A percentile compares a stretch with the other conserved stretches of the same genome.
phyloP scores from a whole-genome alignment of 2,113 vertebrate genomes.

The Polypterus senegalus region DNA sequence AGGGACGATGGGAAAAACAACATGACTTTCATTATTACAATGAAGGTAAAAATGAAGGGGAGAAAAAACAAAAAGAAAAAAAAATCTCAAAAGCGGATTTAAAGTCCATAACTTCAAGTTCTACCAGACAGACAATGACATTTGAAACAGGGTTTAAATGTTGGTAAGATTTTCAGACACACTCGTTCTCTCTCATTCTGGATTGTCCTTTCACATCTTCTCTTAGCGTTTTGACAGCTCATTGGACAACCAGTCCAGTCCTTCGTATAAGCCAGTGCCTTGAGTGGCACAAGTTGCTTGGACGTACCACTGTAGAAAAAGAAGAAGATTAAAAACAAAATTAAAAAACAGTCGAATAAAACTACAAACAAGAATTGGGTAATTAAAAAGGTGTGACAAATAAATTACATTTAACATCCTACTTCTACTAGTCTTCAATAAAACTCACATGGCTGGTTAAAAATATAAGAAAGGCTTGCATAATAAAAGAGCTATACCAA shows the following conservation, averaged over 20 bases:
- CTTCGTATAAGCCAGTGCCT: conserved; percentile 73
- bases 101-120: conserved; percentile 43
- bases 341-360: neutral
- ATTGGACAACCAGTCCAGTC: conserved; percentile 75
- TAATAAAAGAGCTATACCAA: too few species aligned
- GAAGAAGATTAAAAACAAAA: conserved; percentile 1
- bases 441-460: too few species aligned
- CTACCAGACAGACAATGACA: conserved; percentile 35
- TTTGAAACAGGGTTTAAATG: conserved; percentile 32
- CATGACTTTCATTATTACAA: neutral
- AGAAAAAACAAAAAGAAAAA: conserved; percentile 18
- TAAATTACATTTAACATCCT: neutral
- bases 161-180: conserved; percentile 15
- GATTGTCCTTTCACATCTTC: conserved; percentile 1
- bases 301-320: conserved; percentile 59
- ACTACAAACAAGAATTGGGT: neutral
- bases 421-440: too few species aligned
- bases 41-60: conserved; percentile 1
- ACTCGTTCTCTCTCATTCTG: conserved; percentile 12
- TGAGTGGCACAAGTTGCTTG: conserved; percentile 77
- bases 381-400: neutral
- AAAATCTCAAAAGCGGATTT: conserved; percentile 25
- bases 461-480: too few species aligned
- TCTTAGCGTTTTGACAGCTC: conserved; percentile 59
- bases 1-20: conserved; percentile 20